phyloP scores from a whole-genome alignment of 2,888 invertebrate genomes.

The Rapana venosa region DNA sequence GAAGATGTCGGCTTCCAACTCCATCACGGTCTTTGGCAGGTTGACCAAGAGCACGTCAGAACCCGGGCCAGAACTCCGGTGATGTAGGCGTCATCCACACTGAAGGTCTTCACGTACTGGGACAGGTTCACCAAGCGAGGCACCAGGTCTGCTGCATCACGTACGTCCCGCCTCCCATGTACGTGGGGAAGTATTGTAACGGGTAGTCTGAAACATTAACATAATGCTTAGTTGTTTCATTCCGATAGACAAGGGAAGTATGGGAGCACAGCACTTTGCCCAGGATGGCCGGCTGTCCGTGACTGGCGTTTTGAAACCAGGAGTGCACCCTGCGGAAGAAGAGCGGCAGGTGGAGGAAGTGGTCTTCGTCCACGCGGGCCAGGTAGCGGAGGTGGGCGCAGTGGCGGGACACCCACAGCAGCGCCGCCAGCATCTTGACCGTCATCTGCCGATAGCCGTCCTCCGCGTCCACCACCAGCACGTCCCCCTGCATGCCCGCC shows the following conservation, averaged over 20 bases:
- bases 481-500: constrained; percentile 6
- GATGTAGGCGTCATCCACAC: constrained; percentile 66
- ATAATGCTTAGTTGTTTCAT: constrained; percentile 43
- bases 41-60: constrained; percentile 28
- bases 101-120: constrained; percentile 59
- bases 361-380: constrained; percentile 30
- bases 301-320: neutral
- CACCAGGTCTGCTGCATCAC: constrained; percentile 58
- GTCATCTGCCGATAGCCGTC: constrained; percentile 40
- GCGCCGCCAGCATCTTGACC: constrained; percentile 30
- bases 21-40: neutral
- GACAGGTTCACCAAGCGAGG: constrained; percentile 55
- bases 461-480: constrained; percentile 21
- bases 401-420: constrained; percentile 29
- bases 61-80: constrained; percentile 58
- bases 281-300: constrained; percentile 27
- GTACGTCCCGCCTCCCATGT: constrained; percentile 59
- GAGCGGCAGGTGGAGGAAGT: constrained; percentile 47
- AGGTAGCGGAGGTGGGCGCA: neutral
- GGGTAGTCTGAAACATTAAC: constrained; percentile 50
- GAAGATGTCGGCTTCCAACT: neutral
- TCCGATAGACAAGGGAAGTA: neutral
- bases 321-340: neutral
- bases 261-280: constrained; percentile 54
- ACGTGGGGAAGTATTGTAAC: constrained; percentile 56